These are phyloP conservation scores for Neoascia interrupta DNA, from an alignment of 2,888 invertebrate genomes.

Conservation along the genomic window DNA sequence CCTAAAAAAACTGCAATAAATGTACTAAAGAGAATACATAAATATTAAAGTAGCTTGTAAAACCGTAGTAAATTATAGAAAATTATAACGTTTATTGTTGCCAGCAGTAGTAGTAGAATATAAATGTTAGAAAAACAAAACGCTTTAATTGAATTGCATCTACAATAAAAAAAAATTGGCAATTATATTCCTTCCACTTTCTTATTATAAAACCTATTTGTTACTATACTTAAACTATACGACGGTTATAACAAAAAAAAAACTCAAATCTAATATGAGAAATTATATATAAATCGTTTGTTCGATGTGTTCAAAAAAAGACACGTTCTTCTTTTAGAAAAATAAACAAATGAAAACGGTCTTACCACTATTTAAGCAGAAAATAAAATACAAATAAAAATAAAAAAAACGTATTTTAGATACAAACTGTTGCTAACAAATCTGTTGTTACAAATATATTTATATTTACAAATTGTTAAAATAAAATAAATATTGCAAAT, in stretches of 20 bases:
- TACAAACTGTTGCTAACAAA: constrained; percentile 16
- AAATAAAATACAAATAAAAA: neutral
- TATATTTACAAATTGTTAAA: constrained; percentile 54
- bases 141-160: constrained; percentile 36
- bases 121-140: no score
- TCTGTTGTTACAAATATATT: constrained; percentile 39
- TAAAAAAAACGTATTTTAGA: neutral
- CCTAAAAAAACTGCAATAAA: no score
- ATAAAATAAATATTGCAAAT: constrained; percentile 24
- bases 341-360: constrained; percentile 17
- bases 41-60: no score
- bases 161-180: constrained; percentile 23
- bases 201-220: constrained; percentile 35
- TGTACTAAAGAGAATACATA: no score
- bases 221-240: constrained; percentile 4
- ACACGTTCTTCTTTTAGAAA: constrained; percentile 27
- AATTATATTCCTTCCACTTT: constrained; percentile 54
- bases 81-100: no score
- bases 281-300: constrained; percentile 12
- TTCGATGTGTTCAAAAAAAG: constrained; percentile 41
- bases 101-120: no score
- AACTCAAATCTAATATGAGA: neutral
- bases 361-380: constrained; percentile 6
- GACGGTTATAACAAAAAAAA: constrained; percentile 22
- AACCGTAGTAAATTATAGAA: no score